Evolutionary conservation across 2,113 vertebrate genomes (phyloP).

Genomic region (Vireo altiloquus): DNA sequence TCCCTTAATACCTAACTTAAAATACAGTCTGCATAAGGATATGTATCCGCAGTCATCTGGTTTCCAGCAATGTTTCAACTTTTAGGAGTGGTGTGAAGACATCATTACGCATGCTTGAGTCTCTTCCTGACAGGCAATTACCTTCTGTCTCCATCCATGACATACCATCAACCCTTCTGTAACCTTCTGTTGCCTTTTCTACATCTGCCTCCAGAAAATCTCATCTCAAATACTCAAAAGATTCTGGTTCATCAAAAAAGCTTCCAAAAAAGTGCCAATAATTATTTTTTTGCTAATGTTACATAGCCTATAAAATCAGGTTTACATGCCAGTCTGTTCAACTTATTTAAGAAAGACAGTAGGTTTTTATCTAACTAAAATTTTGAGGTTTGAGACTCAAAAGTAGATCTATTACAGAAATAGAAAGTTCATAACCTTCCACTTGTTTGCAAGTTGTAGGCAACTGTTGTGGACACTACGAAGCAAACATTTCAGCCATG

Average conservation of each 20-base stretch:
- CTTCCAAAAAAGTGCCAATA: not conserved
- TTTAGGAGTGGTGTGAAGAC: not conserved
- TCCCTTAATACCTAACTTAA: not conserved
- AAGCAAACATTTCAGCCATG: not conserved
- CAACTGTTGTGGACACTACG: not conserved
- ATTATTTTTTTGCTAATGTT: not conserved
- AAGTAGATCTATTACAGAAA: not conserved
- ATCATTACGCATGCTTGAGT: not conserved
- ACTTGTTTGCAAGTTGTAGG: not conserved
- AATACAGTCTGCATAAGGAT: not conserved
- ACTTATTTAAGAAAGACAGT: not conserved
- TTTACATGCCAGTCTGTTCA: not conserved
- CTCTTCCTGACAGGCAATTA: not conserved
- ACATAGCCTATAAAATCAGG: not conserved
- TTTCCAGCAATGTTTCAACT: not conserved
- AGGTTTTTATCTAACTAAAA: not conserved
- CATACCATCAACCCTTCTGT: not conserved
- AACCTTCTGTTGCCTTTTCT: not conserved
- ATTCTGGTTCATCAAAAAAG: not conserved
- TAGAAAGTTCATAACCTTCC: not conserved
- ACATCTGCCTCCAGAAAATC: not conserved
- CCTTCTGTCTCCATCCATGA: not conserved
- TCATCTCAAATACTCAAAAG: not conserved
- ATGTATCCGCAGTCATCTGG: fast-evolving
- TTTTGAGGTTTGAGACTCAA: not conserved